Conservation (phyloP, 2,113 vertebrate species). For the Speoplatyrhinus poulsoni region DNA sequence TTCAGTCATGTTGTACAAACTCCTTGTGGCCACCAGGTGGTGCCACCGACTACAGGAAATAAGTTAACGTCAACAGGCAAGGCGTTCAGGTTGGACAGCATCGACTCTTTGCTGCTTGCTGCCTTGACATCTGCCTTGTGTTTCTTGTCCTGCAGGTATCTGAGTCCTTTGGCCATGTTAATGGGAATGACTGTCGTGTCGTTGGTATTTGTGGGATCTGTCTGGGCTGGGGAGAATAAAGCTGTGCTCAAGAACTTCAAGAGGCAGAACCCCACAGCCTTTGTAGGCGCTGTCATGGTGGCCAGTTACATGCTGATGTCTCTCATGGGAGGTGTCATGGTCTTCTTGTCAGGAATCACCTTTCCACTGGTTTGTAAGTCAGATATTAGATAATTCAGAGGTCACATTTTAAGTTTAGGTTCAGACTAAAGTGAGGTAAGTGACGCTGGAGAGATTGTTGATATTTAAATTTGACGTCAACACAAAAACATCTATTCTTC, state of each 20-base stretch:
- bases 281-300: conserved; percentile 83
- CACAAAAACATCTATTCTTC: too few relatives aligned
- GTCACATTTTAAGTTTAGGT: too few relatives aligned
- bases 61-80: neutral
- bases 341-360: conserved; percentile 90
- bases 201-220: conserved; percentile 82
- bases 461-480: too few relatives aligned
- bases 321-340: conserved; percentile 91
- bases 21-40: conserved; percentile 48
- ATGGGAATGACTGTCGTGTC: conserved; percentile 85
- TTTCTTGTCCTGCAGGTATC: conserved; percentile 75
- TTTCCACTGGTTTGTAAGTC: conserved; percentile 90
- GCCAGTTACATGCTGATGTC: conserved; percentile 89
- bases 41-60: conserved; percentile 24
- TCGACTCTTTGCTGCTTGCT: neutral
- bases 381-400: neutral
- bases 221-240: conserved; percentile 88
- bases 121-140: neutral
- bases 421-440: too few relatives aligned
- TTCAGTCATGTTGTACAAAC: conserved; percentile 15
- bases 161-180: conserved; percentile 89
- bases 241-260: conserved; percentile 84
- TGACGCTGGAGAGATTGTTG: too few relatives aligned
- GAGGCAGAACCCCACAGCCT: conserved; percentile 84
- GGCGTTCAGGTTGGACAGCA: neutral